A percentile compares a stretch with the other conserved stretches of the same genome.
These are phyloP conservation scores for sheep (Ovis aries) DNA, from an alignment of 2,113 vertebrate species.

Conservation along the genomic window ARS-UI_Ramb_v3.0 NC_056061.1:69272001-69272500, in stretches of 20 bases:
- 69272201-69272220: not conserved
- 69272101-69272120: conserved; percentile 35
- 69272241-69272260: not conserved
- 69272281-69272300: not conserved
- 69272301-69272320: not conserved
- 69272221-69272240: not conserved
- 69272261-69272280: not conserved
- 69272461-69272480: not conserved
- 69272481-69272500: not conserved
- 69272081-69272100: not conserved
- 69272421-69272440: not conserved
- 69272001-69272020: conserved; percentile 3
- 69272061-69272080: not conserved
- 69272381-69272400: not conserved
- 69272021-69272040: not conserved
- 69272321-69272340: not conserved
- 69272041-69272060: not conserved
- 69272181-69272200: not conserved
- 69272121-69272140: not conserved
- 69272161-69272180: conserved; percentile 5
- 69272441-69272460: not conserved
- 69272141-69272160: conserved; percentile 9
- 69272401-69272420: not conserved
- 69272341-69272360: not conserved
- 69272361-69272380: not conserved